Base-by-base conservation (phyloP, 2,113 vertebrate genomes). In the Antigone vipio region DNA sequence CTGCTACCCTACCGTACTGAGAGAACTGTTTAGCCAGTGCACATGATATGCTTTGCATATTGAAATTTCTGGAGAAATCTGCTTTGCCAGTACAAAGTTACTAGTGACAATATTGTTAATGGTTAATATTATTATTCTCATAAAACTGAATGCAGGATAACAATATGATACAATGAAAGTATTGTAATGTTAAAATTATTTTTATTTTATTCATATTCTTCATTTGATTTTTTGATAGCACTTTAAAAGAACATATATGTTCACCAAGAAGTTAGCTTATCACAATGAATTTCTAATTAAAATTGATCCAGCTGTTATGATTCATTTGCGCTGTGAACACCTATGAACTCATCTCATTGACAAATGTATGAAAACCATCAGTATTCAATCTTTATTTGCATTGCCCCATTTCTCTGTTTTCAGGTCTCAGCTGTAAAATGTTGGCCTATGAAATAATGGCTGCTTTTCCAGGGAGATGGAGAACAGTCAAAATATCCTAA, bases 301-400 rank as follows among this genome's bases (percentile, higher is more conserved):
- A 95, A 85, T 64, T 38, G 19, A 69, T 90, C 76, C 19, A 2
- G 2, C 5, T 71, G 3, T 92, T 86, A 85, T 83, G 55, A 92
- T 75, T 87, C 42, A 83, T 77, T 45, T 49, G 52, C 32, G 49
- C 3, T 58, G 24, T 63, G 71, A 92, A 87, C 73, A 94, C 71
- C 79, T 95, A 55, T 82, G 76, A 89, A 59, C 21, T 73, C n/a
- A 12, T 42, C 53, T 88, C 59, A 66, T 67, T 85, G 74, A 91
- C 85, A 87, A 91, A 95, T 64, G 42, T 69, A 68, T 72, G 69
- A 71, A 78, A 82, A 22, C 60, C 76, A 56, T 44, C 12, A 8
- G 10, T 62, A 93, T 82, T 97, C 88, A 85, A 76, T 94, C 93
- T 95, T 79, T 50, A 15, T 91, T 96, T 96, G 67, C 27, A 53